These are phyloP conservation scores for Lasaia peninsularis DNA, from an alignment of 1,140 invertebrate species.

Conservation along the genomic window DNA sequence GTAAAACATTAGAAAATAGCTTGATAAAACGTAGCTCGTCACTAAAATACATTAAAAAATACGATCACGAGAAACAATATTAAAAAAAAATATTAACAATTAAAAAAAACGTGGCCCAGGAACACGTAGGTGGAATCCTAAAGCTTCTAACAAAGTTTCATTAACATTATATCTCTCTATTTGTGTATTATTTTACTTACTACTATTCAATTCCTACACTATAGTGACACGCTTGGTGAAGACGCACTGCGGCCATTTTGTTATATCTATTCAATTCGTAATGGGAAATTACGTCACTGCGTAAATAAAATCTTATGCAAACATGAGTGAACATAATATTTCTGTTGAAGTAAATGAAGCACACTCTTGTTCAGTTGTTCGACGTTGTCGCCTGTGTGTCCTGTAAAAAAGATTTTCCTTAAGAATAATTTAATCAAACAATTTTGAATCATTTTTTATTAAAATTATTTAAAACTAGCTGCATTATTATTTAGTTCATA, in stretches of 20 bases:
- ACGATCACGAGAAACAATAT: slow-evolving; percentile 33
- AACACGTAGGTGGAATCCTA: slow-evolving; percentile 57
- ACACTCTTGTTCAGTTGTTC: slow-evolving; percentile 1
- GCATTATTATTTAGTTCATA: too few species aligned
- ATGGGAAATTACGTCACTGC: slow-evolving; percentile 12
- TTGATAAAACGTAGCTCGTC: slow-evolving; percentile 2
- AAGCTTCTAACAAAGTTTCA: slow-evolving; percentile 59
- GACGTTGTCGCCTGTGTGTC: not conserved
- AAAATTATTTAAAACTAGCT: too few species aligned
- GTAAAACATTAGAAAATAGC: slow-evolving; percentile 2
- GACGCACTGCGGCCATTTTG: not conserved
- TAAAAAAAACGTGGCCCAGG: slow-evolving; percentile 52
- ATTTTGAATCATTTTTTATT: too few species aligned
- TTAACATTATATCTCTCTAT: slow-evolving; percentile 58
- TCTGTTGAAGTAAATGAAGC: not conserved
- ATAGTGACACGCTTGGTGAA: slow-evolving; percentile 42
- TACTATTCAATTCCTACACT: slow-evolving; percentile 72
- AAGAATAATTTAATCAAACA: too few species aligned
- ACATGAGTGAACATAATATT: not conserved
- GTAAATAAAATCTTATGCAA: slow-evolving; percentile 6
- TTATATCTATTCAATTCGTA: slow-evolving; percentile 12
- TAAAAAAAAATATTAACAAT: slow-evolving; percentile 48
- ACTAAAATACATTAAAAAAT: not conserved
- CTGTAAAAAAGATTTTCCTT: slow-evolving; percentile 18
- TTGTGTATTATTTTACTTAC: slow-evolving; percentile 68